Evolutionary conservation across 2,113 vertebrate genomes (phyloP).

Genomic region (Lophura nycthemera): DNA sequence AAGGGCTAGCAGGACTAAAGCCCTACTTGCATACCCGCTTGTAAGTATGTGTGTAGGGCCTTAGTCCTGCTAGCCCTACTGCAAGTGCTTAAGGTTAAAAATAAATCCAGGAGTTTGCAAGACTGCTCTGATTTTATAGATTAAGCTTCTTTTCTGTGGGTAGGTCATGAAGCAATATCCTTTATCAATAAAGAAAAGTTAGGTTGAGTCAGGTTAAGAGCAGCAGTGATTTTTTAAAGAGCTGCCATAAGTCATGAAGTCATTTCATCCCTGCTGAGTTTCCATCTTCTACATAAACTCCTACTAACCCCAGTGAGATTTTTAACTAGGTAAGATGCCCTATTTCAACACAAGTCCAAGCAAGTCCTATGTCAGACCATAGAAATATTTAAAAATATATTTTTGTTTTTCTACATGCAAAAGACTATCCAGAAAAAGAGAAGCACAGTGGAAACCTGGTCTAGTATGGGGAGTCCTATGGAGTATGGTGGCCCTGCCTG

Average conservation of each 20-base stretch:
- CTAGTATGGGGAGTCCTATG: no score
- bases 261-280: neutral
- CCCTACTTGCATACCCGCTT: no score
- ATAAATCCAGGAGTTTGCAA: neutral
- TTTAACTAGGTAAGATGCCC: neutral
- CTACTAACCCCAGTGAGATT: neutral
- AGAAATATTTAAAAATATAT: neutral
- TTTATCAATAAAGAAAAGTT: neutral
- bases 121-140: neutral
- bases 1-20: no score
- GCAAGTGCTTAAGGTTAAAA: neutral
- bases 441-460: neutral
- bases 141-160: neutral
- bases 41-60: neutral
- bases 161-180: neutral
- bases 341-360: neutral
- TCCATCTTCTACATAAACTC: neutral
- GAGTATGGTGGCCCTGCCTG: no score
- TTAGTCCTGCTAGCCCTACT: neutral
- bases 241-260: neutral
- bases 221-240: neutral
- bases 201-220: neutral
- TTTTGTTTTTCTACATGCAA: neutral
- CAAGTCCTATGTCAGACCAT: rapidly evolving
- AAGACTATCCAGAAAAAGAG: neutral